phyloP scores from a whole-genome alignment of 2,888 invertebrate genomes.

The Sinopyrophorus schimmeli region DNA sequence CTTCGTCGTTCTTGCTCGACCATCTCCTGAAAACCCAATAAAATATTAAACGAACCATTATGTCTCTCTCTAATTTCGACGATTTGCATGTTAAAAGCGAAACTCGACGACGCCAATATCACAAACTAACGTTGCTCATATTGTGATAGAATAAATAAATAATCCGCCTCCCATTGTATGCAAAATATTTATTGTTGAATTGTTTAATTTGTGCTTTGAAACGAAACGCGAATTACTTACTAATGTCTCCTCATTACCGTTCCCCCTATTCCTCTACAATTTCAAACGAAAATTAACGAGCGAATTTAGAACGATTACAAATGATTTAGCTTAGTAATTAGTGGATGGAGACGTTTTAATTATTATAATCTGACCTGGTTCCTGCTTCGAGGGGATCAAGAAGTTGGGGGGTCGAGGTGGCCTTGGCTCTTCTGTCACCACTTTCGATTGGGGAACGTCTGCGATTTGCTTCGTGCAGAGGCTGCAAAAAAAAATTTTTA shows the following conservation, averaged over 20 bases:
- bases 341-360: constrained; percentile 10
- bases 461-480: constrained; percentile 50
- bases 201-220: too few relatives aligned
- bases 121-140: too few relatives aligned
- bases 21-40: constrained; percentile 42
- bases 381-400: constrained; percentile 46
- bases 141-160: too few relatives aligned
- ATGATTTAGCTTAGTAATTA: constrained; percentile 15
- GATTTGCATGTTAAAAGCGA: constrained; percentile 23
- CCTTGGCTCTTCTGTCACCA: constrained; percentile 46
- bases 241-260: too few relatives aligned
- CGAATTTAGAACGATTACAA: constrained; percentile 15
- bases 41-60: constrained; percentile 21
- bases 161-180: too few relatives aligned
- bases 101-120: too few relatives aligned
- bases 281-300: constrained; percentile 6
- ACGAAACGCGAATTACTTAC: too few relatives aligned
- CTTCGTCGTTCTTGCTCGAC: constrained; percentile 39
- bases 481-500: constrained; percentile 48
- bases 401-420: constrained; percentile 53
- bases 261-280: too few relatives aligned
- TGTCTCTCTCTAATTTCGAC: constrained; percentile 13
- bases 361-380: constrained; percentile 39
- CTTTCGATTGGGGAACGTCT: constrained; percentile 49
- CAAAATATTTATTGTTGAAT: too few relatives aligned